A percentile compares a stretch with the other conserved stretches of the same genome.
Conservation (phyloP, 2,888 invertebrate genomes). For the Cheilosia impressa region DNA sequence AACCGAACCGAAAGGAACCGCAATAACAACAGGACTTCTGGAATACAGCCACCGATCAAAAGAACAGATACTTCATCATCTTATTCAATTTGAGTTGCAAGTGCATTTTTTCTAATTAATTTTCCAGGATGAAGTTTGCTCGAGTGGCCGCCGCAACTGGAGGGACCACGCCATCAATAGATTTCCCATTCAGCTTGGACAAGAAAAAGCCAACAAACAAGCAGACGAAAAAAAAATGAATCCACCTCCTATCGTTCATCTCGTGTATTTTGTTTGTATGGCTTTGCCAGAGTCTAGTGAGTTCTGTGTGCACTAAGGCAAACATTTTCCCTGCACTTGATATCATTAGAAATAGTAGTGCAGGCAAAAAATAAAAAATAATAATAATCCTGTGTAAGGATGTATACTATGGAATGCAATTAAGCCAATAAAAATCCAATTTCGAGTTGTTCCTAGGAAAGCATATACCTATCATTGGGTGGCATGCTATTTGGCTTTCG, state of each 20-base stretch:
- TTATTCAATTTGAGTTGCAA: slow-evolving; percentile 66
- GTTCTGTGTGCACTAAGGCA: slow-evolving; percentile 46
- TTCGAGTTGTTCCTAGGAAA: slow-evolving; percentile 61
- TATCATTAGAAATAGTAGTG: slow-evolving; percentile 53
- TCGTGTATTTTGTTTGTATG: slow-evolving; percentile 5
- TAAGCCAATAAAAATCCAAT: slow-evolving; percentile 74
- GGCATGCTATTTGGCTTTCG: not conserved
- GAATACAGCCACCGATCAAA: slow-evolving; percentile 49
- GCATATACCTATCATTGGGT: not conserved
- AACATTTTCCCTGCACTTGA: slow-evolving; percentile 59
- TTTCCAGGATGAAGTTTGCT: slow-evolving; percentile 61
- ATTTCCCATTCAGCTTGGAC: slow-evolving; percentile 44
- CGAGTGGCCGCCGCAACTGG: slow-evolving; percentile 40
- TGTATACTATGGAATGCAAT: slow-evolving; percentile 55
- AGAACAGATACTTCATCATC: slow-evolving; percentile 60
- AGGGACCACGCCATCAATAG: slow-evolving; percentile 38
- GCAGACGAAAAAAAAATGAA: not conserved
- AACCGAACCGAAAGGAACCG: slow-evolving; percentile 15
- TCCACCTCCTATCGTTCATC: slow-evolving; percentile 43
- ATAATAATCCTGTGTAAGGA: slow-evolving; percentile 42
- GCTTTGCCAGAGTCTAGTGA: slow-evolving; percentile 2
- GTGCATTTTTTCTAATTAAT: slow-evolving; percentile 70
- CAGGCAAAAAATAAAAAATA: slow-evolving; percentile 21
- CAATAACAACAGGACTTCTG: slow-evolving; percentile 25
- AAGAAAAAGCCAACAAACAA: slow-evolving; percentile 10